phyloP scores from a whole-genome alignment of 2,113 vertebrate genomes.

The Camelus dromedarius region DNA sequence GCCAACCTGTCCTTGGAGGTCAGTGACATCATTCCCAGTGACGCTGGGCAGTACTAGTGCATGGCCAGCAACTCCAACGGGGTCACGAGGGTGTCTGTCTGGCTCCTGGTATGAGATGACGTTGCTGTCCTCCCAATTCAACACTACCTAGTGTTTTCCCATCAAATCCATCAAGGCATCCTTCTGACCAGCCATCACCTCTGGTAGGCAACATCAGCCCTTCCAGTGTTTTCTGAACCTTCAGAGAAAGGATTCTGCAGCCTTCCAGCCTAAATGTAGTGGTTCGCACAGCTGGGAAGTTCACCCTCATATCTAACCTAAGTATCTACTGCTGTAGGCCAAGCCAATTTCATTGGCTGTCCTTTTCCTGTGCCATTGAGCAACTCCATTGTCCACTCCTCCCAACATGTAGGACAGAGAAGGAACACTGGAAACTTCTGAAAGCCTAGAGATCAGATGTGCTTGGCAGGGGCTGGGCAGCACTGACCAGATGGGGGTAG shows the following conservation, averaged over 20 bases:
- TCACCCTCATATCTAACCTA: not conserved
- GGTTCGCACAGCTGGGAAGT: not conserved
- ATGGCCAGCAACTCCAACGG: slow-evolving; percentile 88
- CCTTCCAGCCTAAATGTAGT: not conserved
- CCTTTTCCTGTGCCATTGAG: not conserved
- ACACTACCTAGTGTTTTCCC: rapidly evolving
- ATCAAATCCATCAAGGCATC: rapidly evolving
- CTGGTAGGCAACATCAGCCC: rapidly evolving
- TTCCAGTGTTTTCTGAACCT: not conserved
- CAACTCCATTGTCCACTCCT: not conserved
- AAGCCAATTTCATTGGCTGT: not conserved
- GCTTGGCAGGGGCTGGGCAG: not conserved
- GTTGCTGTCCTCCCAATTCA: not conserved
- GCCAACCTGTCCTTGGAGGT: slow-evolving; percentile 90
- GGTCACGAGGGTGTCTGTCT: slow-evolving; percentile 85
- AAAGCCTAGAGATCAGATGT: not conserved
- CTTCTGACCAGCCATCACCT: not conserved
- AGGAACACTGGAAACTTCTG: not conserved
- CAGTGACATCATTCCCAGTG: slow-evolving; percentile 79
- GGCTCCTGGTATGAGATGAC: slow-evolving; percentile 93
- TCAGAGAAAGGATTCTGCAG: not conserved
- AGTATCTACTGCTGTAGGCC: not conserved
- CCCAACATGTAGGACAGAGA: not conserved
- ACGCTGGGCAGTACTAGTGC: slow-evolving; percentile 91
- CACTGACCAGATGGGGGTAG: not conserved